Evolutionary conservation across 2,797 vertebrate species (phyloP).

Genomic region (Syndactyla subalaris): DNA sequence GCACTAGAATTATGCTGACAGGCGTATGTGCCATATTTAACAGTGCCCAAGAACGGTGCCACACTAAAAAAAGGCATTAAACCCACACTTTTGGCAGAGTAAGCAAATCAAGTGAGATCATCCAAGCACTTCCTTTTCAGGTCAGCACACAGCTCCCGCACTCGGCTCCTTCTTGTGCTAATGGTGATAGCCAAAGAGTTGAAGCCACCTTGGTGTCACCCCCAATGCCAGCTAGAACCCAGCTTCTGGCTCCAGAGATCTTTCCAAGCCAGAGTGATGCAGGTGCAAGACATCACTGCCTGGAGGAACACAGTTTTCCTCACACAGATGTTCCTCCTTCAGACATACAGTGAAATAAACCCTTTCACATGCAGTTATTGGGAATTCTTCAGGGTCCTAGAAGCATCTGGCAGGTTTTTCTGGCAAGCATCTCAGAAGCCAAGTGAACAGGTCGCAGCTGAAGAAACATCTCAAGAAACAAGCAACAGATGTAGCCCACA

Average conservation of each 20-base stretch:
- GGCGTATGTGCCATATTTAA: neutral
- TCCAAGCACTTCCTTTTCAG: neutral
- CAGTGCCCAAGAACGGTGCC: neutral
- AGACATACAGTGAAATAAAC: neutral
- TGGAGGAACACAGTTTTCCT: neutral
- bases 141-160: neutral
- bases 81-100: neutral
- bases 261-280: neutral
- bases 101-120: neutral
- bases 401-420: neutral
- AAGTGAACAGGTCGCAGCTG: neutral
- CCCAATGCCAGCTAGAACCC: neutral
- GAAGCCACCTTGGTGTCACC: neutral
- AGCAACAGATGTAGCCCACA: neutral
- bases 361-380: neutral
- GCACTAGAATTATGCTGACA: neutral
- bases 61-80: neutral
- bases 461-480: neutral
- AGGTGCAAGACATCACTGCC: neutral
- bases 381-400: neutral
- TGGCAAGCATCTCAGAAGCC: neutral
- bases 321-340: neutral
- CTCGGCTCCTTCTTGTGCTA: neutral
- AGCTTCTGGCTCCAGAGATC: neutral
- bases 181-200: neutral